Evolutionary conservation across 2,113 vertebrate species (phyloP).

Genomic region (Anarhynchus alexandrinus): DNA sequence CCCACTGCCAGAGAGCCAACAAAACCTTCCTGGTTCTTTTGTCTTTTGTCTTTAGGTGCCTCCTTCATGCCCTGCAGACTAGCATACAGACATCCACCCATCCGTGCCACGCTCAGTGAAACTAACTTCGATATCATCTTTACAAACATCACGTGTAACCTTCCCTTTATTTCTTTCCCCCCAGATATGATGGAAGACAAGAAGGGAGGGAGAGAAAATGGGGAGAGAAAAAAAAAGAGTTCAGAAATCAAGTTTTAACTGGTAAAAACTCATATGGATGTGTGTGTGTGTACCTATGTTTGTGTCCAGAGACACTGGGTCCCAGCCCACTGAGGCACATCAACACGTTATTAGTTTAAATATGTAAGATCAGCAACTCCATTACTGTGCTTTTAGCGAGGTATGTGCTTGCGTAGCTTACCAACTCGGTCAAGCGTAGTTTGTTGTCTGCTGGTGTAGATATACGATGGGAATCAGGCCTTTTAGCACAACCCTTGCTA

Average conservation of each 20-base stretch:
- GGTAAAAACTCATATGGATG: background rate
- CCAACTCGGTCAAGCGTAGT: background rate
- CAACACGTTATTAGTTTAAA: fast-evolving
- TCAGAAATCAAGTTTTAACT: background rate
- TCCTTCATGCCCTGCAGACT: background rate
- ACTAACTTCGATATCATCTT: background rate
- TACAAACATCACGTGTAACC: background rate
- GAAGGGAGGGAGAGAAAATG: background rate
- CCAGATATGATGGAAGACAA: background rate
- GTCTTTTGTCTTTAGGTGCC: background rate
- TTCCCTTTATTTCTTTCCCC: background rate
- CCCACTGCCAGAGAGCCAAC: background rate
- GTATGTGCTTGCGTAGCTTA: background rate
- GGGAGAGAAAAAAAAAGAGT: background rate
- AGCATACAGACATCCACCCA: fast-evolving
- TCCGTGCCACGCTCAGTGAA: fast-evolving
- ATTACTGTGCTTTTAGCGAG: background rate
- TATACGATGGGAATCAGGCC: background rate
- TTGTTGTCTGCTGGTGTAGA: background rate
- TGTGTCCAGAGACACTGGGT: background rate
- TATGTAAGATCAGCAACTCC: background rate
- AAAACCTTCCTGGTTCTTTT: background rate
- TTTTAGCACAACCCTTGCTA: background rate
- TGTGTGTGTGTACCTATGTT: too few species aligned
- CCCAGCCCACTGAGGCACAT: background rate